These are phyloP conservation scores for Alectura lathami DNA, from an alignment of 2,113 vertebrate genomes.

Conservation along the genomic window DNA sequence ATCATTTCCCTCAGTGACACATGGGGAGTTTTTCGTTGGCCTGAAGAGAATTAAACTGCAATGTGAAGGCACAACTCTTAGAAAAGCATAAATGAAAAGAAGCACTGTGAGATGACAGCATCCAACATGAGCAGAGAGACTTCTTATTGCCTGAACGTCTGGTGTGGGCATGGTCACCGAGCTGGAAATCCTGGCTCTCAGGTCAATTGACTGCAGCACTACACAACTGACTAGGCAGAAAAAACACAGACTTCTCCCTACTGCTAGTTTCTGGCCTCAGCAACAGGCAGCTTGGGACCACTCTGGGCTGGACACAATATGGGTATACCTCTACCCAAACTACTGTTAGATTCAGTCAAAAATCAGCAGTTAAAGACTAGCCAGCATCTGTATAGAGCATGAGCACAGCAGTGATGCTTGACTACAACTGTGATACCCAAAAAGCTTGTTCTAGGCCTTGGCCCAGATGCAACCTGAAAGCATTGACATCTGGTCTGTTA, in stretches of 20 bases:
- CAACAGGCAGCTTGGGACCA: too few species aligned
- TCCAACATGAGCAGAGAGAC: background rate
- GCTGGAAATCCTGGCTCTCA: background rate
- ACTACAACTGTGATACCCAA: background rate
- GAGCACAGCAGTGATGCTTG: background rate
- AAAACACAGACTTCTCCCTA: background rate
- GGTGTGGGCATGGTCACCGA: rapidly evolving
- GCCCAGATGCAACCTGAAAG: background rate
- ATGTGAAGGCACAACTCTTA: background rate
- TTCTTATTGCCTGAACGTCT: background rate
- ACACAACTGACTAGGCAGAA: background rate
- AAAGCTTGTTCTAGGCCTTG: background rate
- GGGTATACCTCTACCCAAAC: background rate
- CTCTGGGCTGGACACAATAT: too few species aligned
- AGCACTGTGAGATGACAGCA: background rate
- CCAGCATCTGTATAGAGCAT: background rate
- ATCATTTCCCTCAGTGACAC: background rate
- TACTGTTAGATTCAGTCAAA: background rate
- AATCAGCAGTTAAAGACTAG: background rate
- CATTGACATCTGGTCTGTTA: background rate
- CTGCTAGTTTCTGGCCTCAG: background rate
- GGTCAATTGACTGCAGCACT: background rate
- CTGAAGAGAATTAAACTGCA: background rate
- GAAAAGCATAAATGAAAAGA: background rate
- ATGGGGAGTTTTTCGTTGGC: background rate